Conservation (phyloP, 1,140 invertebrate species). For the Neodiprion lecontei region DNA sequence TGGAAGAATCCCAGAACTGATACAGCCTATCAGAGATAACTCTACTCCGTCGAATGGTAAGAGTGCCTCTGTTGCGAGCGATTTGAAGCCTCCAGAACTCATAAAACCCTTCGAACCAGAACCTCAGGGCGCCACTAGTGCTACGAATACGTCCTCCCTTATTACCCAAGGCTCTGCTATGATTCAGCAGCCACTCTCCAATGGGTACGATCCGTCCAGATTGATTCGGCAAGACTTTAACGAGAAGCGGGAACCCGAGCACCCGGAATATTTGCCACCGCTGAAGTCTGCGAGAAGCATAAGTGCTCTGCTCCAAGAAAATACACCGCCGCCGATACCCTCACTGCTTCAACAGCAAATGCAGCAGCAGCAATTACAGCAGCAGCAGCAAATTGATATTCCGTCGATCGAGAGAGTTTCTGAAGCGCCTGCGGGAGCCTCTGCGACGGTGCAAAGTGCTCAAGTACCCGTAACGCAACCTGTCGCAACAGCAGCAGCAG, state of each 20-base stretch:
- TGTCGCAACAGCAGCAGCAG: slow-evolving; percentile 26
- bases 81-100: slow-evolving; percentile 49
- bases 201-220: slow-evolving; percentile 46
- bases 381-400: slow-evolving; percentile 19
- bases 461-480: slow-evolving; percentile 8
- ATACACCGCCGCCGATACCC: slow-evolving; percentile 42
- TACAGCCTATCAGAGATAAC: slow-evolving; percentile 41
- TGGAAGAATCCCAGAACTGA: slow-evolving; percentile 38
- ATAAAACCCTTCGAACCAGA: slow-evolving; percentile 49
- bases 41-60: slow-evolving; percentile 31
- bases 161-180: slow-evolving; percentile 17
- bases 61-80: slow-evolving; percentile 37
- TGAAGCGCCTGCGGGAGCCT: slow-evolving; percentile 25
- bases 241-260: slow-evolving; percentile 37
- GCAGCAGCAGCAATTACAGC: slow-evolving; percentile 14
- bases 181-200: slow-evolving; percentile 43
- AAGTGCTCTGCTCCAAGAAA: slow-evolving; percentile 52
- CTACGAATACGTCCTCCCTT: not conserved
- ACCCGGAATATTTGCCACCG: slow-evolving; percentile 45
- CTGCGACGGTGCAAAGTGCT: slow-evolving; percentile 15
- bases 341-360: slow-evolving; percentile 42
- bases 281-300: slow-evolving; percentile 57
- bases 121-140: slow-evolving; percentile 4
- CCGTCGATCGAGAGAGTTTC: slow-evolving; percentile 16
- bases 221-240: slow-evolving; percentile 44